These are phyloP conservation scores for Nemoura dubitans DNA, from an alignment of 2,888 invertebrate genomes.

Conservation along the genomic window DNA sequence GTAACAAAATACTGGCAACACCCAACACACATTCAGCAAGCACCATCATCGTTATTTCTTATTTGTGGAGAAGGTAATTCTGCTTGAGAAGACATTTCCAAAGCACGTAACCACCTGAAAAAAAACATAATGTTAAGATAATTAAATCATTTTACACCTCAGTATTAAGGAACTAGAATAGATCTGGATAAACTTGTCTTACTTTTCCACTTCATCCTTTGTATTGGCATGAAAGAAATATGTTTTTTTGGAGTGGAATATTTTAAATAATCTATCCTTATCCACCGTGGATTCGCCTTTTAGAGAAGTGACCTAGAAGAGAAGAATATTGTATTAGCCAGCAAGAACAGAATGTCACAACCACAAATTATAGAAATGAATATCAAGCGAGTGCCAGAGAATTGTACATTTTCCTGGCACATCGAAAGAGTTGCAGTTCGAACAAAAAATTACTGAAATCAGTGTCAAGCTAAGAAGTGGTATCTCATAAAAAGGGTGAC, in stretches of 20 bases:
- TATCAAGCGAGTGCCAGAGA: too few species aligned
- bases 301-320: conserved; percentile 46
- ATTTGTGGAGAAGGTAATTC: conserved; percentile 58
- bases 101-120: conserved; percentile 62
- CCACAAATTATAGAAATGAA: neutral
- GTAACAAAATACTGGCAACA: neutral
- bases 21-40: neutral
- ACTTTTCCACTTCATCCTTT: conserved; percentile 61
- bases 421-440: too few species aligned
- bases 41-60: neutral
- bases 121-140: conserved; percentile 21
- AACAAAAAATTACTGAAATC: too few species aligned
- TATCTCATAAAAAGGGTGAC: too few species aligned
- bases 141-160: too few species aligned
- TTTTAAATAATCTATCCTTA: conserved; percentile 61
- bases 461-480: too few species aligned
- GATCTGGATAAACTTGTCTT: conserved; percentile 49
- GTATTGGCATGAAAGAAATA: conserved; percentile 65
- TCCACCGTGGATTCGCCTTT: conserved; percentile 54
- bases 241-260: conserved; percentile 62
- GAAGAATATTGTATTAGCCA: neutral
- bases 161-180: too few species aligned
- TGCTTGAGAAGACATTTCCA: conserved; percentile 62
- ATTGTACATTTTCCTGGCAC: too few species aligned
- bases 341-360: neutral